Conservation (phyloP, 2,797 vertebrate species). For the Anas georgica region DNA sequence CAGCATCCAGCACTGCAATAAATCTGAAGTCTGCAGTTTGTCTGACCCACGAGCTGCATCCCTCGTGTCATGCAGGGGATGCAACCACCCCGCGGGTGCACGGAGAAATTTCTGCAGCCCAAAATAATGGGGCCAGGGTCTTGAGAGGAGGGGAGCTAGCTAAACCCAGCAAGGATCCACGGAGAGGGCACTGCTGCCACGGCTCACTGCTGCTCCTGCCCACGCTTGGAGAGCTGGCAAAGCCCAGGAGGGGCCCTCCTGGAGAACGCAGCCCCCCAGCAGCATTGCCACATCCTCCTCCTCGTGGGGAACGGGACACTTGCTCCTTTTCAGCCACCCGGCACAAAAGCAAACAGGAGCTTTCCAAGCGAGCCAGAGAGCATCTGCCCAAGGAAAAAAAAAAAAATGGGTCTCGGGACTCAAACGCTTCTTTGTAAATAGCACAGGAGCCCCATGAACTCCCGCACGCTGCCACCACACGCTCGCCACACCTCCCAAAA, state of each 20-base stretch:
- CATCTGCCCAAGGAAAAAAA: not conserved
- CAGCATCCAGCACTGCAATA: not conserved
- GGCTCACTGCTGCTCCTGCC: not conserved
- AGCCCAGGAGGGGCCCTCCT: not conserved
- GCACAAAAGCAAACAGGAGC: not conserved
- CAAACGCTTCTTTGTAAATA: constrained; percentile 38
- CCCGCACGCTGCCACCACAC: not conserved
- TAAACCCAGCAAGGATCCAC: not conserved
- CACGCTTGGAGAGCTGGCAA: not conserved
- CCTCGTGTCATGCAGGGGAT: not conserved
- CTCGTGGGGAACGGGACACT: not conserved
- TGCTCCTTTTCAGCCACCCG: not conserved
- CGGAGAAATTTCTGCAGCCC: not conserved
- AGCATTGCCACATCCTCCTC: not conserved
- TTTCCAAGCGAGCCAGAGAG: constrained; percentile 43
- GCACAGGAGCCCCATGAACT: not conserved
- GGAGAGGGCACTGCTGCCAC: not conserved
- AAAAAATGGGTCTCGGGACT: not conserved
- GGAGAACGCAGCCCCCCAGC: not conserved
- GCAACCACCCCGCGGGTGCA: not conserved
- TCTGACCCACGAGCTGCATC: not conserved
- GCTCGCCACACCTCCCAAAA: constrained; percentile 34
- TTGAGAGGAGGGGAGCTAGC: not conserved
- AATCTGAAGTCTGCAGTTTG: not conserved
- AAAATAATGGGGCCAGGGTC: not conserved